Base-by-base conservation (phyloP, 2,113 vertebrate species). In the Colistium nudipinnis region DNA sequence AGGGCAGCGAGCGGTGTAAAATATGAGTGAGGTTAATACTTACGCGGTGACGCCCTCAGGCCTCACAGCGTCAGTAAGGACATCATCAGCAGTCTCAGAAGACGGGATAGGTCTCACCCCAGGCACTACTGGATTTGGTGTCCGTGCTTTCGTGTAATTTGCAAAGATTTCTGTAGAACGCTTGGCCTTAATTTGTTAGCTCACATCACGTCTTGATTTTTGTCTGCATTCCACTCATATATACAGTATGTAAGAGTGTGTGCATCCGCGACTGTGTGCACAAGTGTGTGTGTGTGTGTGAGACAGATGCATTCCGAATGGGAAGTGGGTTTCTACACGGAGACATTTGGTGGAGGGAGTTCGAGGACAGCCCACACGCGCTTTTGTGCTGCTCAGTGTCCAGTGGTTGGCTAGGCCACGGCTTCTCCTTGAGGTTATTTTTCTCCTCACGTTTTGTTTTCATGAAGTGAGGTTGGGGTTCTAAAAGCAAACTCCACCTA, bases 21-120 rank as follows among this genome's bases (percentile, higher is more conserved):
- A 92, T 85, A 92, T 71, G 76, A 87, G 85, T 62, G 78, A 88
- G 92, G 89, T 92, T 92, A 92, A 91, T 91, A 83, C 71, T 88
- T 88, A 79, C 76, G 86, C 28, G 81, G 88, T 83, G 75, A 88
- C 84, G 77, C 91, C 91, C 87, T 90, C 69, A 36, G 83, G 85
- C 87, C 90, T 89, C 87, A 89, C 84, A 84, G 83, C 79, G 74
- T 49, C 81, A 83, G 28, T 61, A 66, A 65, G 81, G 83, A 90
- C 75, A 73, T 65, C 86, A 87, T 87, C 87, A 89, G 90, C 86
- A 89, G 89, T 85, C 84, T 89, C 63, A 82, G 74, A 67, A 4
- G 53, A 71, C 33, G 68, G 81, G 80, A 87, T 67, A 66, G 80
- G 64, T 85, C 74, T 72, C 62, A 72, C 71, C 62, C 79, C 83